Conservation (phyloP, 2,113 vertebrate species). For the Orientallactaga bullata region DNA sequence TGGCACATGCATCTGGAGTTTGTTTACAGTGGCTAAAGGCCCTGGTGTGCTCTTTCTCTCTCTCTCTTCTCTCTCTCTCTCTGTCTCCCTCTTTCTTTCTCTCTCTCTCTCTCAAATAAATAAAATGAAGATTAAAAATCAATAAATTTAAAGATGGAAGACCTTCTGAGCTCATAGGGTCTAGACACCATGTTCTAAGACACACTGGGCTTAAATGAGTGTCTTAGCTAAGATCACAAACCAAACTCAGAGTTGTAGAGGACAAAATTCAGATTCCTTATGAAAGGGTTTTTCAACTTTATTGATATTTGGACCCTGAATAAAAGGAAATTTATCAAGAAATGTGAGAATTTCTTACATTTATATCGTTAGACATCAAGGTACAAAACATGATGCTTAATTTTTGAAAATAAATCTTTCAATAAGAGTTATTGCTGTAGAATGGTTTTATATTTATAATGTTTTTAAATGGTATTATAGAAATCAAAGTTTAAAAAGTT, state of each 20-base stretch:
- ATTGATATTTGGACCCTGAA: not conserved
- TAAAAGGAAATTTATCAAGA: slow-evolving; percentile 42
- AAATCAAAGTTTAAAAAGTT: slow-evolving; percentile 27
- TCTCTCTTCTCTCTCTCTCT: too few species aligned
- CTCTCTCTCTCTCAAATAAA: too few species aligned
- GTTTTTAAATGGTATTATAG: not conserved
- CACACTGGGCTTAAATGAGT: not conserved
- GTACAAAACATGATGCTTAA: slow-evolving; percentile 37
- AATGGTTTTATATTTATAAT: slow-evolving; percentile 29
- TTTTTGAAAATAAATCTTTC: not conserved
- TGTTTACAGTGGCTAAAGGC: too few species aligned
- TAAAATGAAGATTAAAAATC: too few species aligned
- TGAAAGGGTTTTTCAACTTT: not conserved
- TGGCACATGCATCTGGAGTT: too few species aligned
- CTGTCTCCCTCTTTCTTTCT: too few species aligned
- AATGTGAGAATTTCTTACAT: slow-evolving; percentile 1
- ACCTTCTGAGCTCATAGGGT: not conserved
- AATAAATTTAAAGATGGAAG: not conserved
- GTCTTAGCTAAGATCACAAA: not conserved
- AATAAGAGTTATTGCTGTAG: slow-evolving; percentile 5
- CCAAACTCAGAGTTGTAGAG: not conserved
- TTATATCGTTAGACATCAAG: not conserved
- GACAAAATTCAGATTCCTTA: not conserved
- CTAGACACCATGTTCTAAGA: not conserved
- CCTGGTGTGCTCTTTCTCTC: too few species aligned